These are phyloP conservation scores for Holothuria glaberrima DNA, from an alignment of 35 echinoderm and acorn worm species.

Conservation along the genomic window DNA sequence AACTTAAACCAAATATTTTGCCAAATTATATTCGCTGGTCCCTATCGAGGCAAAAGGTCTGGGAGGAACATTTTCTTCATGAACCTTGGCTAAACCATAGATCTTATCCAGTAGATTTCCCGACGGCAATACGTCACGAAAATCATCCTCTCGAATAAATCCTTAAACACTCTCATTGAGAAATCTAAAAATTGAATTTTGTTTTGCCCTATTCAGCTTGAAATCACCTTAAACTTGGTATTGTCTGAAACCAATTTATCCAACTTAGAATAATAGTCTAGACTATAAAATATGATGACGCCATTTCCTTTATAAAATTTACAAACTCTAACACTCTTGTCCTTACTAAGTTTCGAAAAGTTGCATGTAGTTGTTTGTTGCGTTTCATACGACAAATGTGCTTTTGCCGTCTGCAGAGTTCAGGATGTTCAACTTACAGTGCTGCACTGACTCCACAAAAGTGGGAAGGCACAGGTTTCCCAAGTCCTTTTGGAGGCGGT, in stretches of 20 bases:
- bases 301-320: not conserved
- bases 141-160: too few relatives aligned
- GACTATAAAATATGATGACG: not conserved
- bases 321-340: not conserved
- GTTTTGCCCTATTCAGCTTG: not conserved
- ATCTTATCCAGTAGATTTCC: too few relatives aligned
- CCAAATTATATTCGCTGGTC: too few relatives aligned
- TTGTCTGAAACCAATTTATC: not conserved
- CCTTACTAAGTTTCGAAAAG: not conserved
- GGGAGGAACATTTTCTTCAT: too few relatives aligned
- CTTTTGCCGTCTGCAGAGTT: not conserved
- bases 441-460: not conserved
- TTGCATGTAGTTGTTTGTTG: not conserved
- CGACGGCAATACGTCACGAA: too few relatives aligned
- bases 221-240: not conserved
- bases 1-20: too few relatives aligned
- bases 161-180: too few relatives aligned
- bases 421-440: not conserved
- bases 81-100: too few relatives aligned
- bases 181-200: not conserved
- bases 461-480: not conserved
- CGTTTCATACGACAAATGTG: not conserved
- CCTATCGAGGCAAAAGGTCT: too few relatives aligned
- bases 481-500: not conserved
- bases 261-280: not conserved